Conservation (phyloP, 2,113 vertebrate genomes). For the Pachycephala philippinensis region DNA sequence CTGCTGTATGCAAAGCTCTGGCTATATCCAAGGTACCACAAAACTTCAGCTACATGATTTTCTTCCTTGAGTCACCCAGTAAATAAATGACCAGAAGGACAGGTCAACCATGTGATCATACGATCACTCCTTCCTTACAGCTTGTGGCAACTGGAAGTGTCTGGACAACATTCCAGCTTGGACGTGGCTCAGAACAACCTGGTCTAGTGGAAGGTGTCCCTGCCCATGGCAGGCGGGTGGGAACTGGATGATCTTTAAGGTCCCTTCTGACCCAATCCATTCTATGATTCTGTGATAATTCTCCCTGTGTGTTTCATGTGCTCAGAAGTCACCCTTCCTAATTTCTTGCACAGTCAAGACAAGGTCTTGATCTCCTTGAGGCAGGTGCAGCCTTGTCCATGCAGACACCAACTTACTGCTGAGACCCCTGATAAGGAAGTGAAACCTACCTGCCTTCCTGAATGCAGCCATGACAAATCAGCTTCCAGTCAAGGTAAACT, state of each 20-base stretch:
- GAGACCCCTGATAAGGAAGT: background rate
- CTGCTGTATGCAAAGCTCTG: background rate
- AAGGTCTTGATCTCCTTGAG: background rate
- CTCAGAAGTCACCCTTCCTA: background rate
- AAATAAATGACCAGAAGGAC: background rate
- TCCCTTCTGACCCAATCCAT: background rate
- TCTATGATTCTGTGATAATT: background rate
- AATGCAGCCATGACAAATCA: background rate
- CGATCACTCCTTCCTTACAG: background rate
- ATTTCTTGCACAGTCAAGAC: background rate
- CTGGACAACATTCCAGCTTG: background rate
- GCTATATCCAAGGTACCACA: background rate
- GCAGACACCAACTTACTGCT: background rate
- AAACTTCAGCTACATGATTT: background rate
- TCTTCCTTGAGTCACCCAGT: background rate
- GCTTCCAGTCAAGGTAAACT: background rate
- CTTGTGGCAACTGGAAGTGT: background rate
- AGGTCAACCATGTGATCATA: background rate
- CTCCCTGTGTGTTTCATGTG: background rate
- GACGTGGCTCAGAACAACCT: background rate
- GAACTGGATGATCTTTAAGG: background rate
- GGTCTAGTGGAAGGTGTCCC: background rate
- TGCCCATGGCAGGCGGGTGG: background rate
- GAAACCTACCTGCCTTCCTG: background rate
- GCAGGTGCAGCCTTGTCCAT: background rate